Percentiles rank a stretch among this genome's conserved stretches.
phyloP scores from a whole-genome alignment of 2,888 invertebrate species.

The Stenurella melanura region DNA sequence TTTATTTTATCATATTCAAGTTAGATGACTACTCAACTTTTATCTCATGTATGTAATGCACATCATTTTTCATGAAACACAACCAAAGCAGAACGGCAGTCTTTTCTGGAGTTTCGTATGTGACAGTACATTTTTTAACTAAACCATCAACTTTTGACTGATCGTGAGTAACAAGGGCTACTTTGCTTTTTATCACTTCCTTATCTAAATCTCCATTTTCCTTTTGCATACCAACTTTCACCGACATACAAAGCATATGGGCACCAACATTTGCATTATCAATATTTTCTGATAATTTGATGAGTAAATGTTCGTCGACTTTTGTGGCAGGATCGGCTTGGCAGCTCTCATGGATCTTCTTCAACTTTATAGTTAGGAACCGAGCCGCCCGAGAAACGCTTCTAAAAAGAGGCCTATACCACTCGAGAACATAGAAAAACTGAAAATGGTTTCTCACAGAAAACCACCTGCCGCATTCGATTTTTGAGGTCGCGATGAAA shows the following conservation, averaged over 20 bases:
- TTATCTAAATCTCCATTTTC: constrained; percentile 41
- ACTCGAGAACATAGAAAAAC: too few species aligned
- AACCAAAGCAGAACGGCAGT: constrained; percentile 9
- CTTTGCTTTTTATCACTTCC: constrained; percentile 33
- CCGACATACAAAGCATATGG: constrained; percentile 46
- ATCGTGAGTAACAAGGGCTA: constrained; percentile 4
- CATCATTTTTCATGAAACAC: constrained; percentile 18
- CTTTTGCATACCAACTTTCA: constrained; percentile 30
- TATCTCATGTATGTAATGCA: constrained; percentile 20
- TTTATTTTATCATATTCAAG: background rate
- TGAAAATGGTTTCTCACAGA: too few species aligned
- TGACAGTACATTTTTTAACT: constrained; percentile 8
- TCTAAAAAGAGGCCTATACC: too few species aligned
- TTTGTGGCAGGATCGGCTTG: constrained; percentile 1
- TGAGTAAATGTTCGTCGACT: background rate
- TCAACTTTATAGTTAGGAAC: too few species aligned
- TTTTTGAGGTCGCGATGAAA: too few species aligned
- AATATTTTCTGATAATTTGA: background rate
- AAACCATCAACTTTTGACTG: background rate
- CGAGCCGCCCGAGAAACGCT: too few species aligned
- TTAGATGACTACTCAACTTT: background rate
- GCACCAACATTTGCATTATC: constrained; percentile 14
- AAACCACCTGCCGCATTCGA: too few species aligned
- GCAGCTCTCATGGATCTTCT: background rate
- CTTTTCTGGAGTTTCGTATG: background rate